Conservation (phyloP, 2,113 vertebrate genomes). For the Daphoenositta chrysoptera region DNA sequence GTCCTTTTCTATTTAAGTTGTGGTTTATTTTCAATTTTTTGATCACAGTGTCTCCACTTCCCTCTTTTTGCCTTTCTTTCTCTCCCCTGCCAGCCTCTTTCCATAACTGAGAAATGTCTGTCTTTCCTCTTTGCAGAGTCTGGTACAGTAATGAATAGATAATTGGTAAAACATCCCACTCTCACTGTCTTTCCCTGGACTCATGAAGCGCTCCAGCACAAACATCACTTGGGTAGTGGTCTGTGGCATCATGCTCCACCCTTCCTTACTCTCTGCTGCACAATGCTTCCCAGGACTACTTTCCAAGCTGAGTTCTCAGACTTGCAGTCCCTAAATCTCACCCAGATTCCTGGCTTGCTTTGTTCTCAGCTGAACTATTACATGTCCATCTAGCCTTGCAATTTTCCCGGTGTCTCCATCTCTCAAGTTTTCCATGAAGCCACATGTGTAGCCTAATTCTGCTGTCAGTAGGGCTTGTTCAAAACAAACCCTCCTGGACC, state of each 20-base stretch:
- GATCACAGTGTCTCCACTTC: neutral
- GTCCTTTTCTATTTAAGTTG: neutral
- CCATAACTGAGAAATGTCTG: neutral
- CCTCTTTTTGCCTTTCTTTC: neutral
- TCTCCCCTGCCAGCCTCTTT: neutral
- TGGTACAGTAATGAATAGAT: neutral
- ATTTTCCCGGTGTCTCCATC: neutral
- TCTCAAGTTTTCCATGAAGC: neutral
- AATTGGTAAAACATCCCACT: neutral
- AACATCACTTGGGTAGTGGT: neutral
- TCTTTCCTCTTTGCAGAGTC: neutral
- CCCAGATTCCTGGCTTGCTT: neutral
- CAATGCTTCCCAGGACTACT: rapidly evolving
- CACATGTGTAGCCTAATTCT: neutral
- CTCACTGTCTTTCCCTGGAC: neutral
- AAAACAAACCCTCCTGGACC: neutral
- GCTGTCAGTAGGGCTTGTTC: rapidly evolving
- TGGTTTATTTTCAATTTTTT: neutral
- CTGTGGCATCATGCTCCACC: rapidly evolving
- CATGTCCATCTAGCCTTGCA: neutral
- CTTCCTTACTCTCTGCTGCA: neutral
- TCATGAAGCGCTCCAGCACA: neutral
- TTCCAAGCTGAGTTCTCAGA: neutral
- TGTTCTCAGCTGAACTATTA: neutral
- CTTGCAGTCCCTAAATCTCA: neutral